Conservation (phyloP, 1,140 invertebrate genomes). For the Drosophila kanapiae region DNA sequence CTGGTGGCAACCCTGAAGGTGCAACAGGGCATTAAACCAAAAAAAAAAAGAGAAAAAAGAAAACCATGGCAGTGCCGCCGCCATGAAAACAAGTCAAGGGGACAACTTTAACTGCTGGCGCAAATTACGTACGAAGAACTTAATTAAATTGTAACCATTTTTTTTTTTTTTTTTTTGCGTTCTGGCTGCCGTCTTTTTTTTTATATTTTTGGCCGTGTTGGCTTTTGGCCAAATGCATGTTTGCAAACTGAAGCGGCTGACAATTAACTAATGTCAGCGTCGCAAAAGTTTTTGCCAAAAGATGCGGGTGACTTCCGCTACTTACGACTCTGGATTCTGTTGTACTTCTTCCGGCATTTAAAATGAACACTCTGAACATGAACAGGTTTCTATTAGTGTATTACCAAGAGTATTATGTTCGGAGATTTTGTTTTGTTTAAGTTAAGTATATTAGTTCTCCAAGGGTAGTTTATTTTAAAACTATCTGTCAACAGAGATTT, state of each 20-base stretch:
- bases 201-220: slow-evolving; percentile 49
- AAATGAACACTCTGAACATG: not conserved
- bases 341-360: slow-evolving; percentile 10
- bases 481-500: not conserved
- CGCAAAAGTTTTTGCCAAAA: slow-evolving; percentile 42
- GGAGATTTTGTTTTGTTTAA: too few species aligned
- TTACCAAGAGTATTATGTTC: too few species aligned
- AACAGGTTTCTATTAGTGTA: not conserved
- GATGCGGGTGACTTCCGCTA: slow-evolving; percentile 44
- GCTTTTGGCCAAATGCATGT: slow-evolving; percentile 78
- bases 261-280: slow-evolving; percentile 79
- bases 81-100: slow-evolving; percentile 10
- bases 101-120: slow-evolving; percentile 61
- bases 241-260: slow-evolving; percentile 56
- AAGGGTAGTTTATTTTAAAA: too few species aligned
- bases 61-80: not conserved
- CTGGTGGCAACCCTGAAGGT: slow-evolving; percentile 37
- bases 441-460: too few species aligned
- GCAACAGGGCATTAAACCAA: slow-evolving; percentile 24
- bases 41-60: slow-evolving; percentile 2
- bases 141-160: slow-evolving; percentile 77
- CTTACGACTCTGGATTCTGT: slow-evolving; percentile 36
- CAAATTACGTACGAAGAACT: slow-evolving; percentile 66
- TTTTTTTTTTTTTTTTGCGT: slow-evolving; percentile 24
- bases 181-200: slow-evolving; percentile 16